Conservation (phyloP, 2,797 vertebrate genomes). For the Cirrhinus molitorella region DNA sequence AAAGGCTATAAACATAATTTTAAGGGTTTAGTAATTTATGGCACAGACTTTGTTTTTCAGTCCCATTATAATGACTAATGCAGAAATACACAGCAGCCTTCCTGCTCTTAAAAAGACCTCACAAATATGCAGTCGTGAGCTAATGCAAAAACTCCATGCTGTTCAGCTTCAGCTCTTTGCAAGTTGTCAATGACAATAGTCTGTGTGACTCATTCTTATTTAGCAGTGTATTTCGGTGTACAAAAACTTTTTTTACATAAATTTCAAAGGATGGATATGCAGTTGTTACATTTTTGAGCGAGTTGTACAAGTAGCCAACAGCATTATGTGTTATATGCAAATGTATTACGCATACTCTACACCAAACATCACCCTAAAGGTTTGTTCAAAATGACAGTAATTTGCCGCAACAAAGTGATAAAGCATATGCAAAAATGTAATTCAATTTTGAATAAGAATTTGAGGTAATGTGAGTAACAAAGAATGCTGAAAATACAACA, state of each 20-base stretch:
- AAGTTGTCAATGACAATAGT: slow-evolving; percentile 28
- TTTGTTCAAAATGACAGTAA: neutral
- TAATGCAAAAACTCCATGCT: slow-evolving; percentile 29
- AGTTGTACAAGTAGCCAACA: slow-evolving; percentile 1
- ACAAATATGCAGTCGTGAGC: neutral
- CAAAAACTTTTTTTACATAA: neutral
- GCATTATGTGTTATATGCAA: neutral
- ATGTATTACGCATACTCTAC: neutral
- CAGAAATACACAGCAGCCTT: neutral
- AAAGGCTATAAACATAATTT: slow-evolving; percentile 15
- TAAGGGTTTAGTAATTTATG: slow-evolving; percentile 3
- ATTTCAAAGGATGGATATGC: neutral
- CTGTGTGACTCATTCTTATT: slow-evolving; percentile 24
- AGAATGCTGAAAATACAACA: neutral
- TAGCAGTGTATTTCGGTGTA: neutral
- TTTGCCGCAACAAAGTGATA: neutral
- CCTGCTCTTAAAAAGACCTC: neutral
- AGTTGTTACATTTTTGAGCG: neutral
- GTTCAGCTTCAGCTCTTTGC: slow-evolving; percentile 26
- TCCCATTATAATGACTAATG: neutral
- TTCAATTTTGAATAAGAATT: neutral
- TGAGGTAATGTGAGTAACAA: neutral
- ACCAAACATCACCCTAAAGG: neutral
- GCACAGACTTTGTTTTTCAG: neutral
- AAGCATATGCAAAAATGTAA: neutral